A percentile compares a stretch with the other conserved stretches of the same genome.
phyloP scores from a whole-genome alignment of 2,113 vertebrate genomes.

The Nematolebias whitei region DNA sequence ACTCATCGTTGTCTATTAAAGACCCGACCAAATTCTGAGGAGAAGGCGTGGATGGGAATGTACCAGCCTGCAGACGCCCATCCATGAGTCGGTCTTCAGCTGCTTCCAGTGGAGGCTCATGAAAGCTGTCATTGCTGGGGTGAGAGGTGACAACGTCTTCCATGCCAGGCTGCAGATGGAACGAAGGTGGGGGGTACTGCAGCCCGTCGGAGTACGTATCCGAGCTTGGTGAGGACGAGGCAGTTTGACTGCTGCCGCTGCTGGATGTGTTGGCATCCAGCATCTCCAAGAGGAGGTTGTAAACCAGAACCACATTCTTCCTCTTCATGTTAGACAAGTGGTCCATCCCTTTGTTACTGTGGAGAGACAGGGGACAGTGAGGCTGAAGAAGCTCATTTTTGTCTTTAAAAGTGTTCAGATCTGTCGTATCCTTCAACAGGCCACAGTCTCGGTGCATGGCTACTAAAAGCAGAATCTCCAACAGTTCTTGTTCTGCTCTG shows the following conservation, averaged over 20 bases:
- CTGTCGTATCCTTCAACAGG: too few species aligned
- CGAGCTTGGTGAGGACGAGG: conserved; percentile 24
- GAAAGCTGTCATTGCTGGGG: not conserved
- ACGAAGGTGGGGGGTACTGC: conserved; percentile 1
- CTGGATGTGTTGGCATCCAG: conserved; percentile 88
- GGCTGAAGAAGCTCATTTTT: not conserved
- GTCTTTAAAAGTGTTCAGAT: too few species aligned
- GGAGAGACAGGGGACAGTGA: not conserved
- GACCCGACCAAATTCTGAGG: conserved; percentile 3
- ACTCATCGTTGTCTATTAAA: conserved; percentile 38
- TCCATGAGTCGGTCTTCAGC: conserved; percentile 11
- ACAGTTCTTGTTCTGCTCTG: too few species aligned
- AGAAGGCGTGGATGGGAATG: conserved; percentile 4
- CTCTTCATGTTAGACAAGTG: conserved; percentile 97
- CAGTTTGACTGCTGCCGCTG: conserved; percentile 77
- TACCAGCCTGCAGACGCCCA: conserved; percentile 26
- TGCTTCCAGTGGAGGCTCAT: not conserved
- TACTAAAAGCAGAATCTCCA: too few species aligned
- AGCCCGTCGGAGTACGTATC: conserved; percentile 43
- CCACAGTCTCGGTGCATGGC: too few species aligned
- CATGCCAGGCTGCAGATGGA: conserved; percentile 1
- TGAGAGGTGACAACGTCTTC: not conserved
- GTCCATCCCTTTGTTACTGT: conserved; percentile 97
- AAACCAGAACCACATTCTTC: conserved; percentile 92
- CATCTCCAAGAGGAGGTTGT: conserved; percentile 96